Evolutionary conservation across 2,113 vertebrate genomes (phyloP).

Genomic region (Corynorhinus townsendii): DNA sequence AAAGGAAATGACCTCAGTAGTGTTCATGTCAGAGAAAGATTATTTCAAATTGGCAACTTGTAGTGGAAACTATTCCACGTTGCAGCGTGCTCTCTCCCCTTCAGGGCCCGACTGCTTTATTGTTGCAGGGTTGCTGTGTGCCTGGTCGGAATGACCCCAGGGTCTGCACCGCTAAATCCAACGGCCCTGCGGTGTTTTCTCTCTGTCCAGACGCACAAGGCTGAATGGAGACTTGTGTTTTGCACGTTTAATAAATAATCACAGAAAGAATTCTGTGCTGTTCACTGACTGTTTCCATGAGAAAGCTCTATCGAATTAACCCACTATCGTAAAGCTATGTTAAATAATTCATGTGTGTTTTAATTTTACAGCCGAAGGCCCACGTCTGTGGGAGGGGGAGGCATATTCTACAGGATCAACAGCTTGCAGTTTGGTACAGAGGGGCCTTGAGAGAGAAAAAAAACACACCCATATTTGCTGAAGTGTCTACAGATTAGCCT

Average conservation of each 20-base stretch:
- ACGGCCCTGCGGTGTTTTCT: neutral
- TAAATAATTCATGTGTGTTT: neutral
- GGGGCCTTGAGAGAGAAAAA: neutral
- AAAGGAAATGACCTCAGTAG: conserved; percentile 59
- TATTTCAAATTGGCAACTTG: conserved; percentile 43
- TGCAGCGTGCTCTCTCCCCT: neutral
- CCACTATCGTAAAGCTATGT: neutral
- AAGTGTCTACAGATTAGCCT: conserved; percentile 45
- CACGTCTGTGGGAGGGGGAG: neutral
- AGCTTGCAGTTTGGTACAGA: conserved; percentile 9
- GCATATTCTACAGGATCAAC: neutral
- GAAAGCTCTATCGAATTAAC: conserved; percentile 28
- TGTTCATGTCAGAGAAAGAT: conserved; percentile 56
- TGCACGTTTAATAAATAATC: conserved; percentile 41
- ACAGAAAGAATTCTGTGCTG: conserved; percentile 24
- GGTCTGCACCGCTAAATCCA: conserved; percentile 19
- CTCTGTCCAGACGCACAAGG: neutral
- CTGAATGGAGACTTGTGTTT: conserved; percentile 46
- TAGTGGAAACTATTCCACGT: conserved; percentile 38
- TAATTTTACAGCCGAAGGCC: neutral
- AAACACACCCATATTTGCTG: neutral
- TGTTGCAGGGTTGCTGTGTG: neutral
- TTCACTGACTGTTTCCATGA: conserved; percentile 33
- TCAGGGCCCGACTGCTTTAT: neutral
- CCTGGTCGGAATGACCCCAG: neutral